Evolutionary conservation across 2,113 vertebrate genomes (phyloP).

Genomic region (Oenanthe oenanthe): DNA sequence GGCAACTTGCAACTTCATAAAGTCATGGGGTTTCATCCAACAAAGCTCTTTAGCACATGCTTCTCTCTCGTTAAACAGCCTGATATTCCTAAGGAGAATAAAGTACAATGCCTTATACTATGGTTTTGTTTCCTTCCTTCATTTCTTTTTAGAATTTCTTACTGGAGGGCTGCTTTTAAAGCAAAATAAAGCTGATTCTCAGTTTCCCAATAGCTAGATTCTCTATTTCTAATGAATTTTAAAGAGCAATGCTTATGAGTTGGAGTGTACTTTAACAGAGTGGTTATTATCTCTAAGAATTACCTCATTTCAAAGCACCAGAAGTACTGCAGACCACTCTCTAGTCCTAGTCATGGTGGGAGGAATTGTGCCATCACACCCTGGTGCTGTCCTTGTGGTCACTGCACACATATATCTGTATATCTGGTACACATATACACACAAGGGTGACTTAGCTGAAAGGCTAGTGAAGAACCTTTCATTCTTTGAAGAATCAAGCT

Average conservation of each 20-base stretch:
- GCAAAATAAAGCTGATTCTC: neutral
- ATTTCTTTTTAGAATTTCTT: neutral
- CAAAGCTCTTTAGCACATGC: neutral
- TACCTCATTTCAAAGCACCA: neutral
- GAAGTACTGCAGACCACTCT: neutral
- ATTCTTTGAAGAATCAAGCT: neutral
- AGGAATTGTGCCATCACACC: neutral
- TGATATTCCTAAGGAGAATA: neutral
- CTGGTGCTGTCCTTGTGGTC: neutral
- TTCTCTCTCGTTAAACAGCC: neutral
- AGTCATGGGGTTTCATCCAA: fast-evolving
- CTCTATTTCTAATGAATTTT: neutral
- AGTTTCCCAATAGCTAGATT: neutral
- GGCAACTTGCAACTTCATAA: neutral
- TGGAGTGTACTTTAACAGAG: neutral
- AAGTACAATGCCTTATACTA: neutral
- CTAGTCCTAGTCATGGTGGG: fast-evolving
- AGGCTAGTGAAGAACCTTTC: neutral
- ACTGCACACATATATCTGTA: neutral
- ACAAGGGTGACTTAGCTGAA: neutral
- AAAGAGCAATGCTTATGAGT: neutral
- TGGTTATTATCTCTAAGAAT: neutral
- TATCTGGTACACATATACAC: neutral
- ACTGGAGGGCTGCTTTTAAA: neutral
- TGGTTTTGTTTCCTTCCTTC: neutral